phyloP scores from a whole-genome alignment of 30 jellyfish, hydroid and myxozoan genomes.

The Pseudorhiza aurosa region DNA sequence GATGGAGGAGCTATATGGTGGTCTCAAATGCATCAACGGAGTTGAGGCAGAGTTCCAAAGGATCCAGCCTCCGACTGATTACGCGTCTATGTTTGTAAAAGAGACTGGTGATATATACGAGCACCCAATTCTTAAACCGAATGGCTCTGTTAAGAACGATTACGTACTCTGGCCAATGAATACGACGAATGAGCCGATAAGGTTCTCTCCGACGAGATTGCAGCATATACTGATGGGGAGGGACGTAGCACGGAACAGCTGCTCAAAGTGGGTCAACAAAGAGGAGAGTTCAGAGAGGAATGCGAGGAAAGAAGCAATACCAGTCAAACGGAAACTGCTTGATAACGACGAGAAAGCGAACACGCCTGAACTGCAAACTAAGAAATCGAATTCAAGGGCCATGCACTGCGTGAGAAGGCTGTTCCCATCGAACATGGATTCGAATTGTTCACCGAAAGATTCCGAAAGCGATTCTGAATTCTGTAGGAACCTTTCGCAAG shows the following conservation, averaged over 20 bases:
- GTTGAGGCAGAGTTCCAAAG: background rate
- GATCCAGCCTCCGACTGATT: conserved; percentile 32
- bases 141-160: background rate
- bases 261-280: background rate
- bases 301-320: background rate
- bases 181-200: background rate
- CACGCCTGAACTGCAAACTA: conserved; percentile 20
- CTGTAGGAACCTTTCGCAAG: conserved; percentile 57
- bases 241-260: background rate
- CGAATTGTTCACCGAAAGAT: conserved; percentile 17
- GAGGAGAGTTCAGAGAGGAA: background rate
- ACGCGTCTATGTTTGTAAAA: background rate
- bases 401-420: conserved; percentile 55
- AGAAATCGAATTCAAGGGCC: conserved; percentile 10
- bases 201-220: conserved; percentile 59
- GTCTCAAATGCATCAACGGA: background rate
- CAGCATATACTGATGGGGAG: conserved; percentile 43
- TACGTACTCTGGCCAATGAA: conserved; percentile 53
- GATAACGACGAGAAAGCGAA: conserved; percentile 14
- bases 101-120: background rate
- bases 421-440: conserved; percentile 29
- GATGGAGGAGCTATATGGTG: background rate
- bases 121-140: background rate
- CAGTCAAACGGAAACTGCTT: conserved; percentile 1
- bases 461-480: conserved; percentile 68